Evolutionary conservation across 2,113 vertebrate genomes (phyloP), one percentile per base, ranked within the genome.

Genomic region (Globicephala melas): DNA sequence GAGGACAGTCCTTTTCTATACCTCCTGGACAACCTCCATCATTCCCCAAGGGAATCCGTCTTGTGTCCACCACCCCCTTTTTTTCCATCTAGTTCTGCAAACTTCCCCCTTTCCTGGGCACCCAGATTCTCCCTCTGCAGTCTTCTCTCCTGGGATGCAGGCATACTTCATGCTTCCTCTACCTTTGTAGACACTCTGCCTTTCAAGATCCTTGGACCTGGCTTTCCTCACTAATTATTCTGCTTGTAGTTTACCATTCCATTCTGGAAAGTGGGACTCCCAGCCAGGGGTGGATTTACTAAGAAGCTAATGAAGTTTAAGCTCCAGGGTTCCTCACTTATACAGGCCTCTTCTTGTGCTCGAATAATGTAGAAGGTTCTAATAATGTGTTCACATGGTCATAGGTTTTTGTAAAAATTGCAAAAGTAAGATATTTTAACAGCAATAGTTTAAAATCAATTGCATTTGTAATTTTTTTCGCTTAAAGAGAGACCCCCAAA

Each of bases 341-440:
- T 8, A 20, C 18, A 79, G 67, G 38, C 33, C 25, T 71, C 26
- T 89, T 62, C 58, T 67, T 83, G 82, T 79, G 53, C 47, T 89
- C 12, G 83, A 84, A n/a, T 63, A 62, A 93, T 5, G 2, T 60
- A 58, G 62, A 65, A 47, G 26, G 80, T n/a, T 82, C 47, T 31
- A 60, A 68, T 77, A 73, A 26, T 79, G 77, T 91, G 50, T 79
- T 95, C 79, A 79, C 18, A 33, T 53, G 79, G 50, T 85, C 74
- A 65, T 25, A 68, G 28, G 6, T 25, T 88, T 96, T 94, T 44
- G 55, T 86, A 55, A 91, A 80, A 74, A 68, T 55, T 74, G 21
- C 67, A 79, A 67, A 83, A 85, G 63, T 89, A 60, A 89, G 90
- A 25, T 84, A 44, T 89, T 95, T 95, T 93, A 93, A 93, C 33